Evolutionary conservation across 2,113 vertebrate species (phyloP).

Genomic region (Procapra przewalskii): DNA sequence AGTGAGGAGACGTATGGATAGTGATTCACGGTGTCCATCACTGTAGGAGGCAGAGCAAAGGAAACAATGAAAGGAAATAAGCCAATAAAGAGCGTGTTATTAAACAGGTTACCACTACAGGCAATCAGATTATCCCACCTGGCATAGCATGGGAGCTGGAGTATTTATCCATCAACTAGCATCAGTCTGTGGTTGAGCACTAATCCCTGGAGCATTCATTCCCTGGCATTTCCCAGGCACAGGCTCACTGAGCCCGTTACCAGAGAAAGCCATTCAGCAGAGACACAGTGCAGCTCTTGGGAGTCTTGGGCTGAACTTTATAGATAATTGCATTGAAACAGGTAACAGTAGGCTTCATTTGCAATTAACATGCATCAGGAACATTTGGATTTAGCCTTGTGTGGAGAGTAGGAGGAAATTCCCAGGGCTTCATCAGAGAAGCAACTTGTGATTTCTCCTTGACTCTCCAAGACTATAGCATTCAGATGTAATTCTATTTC

Average conservation of each 20-base stretch:
- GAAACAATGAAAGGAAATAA: not conserved
- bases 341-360: not conserved
- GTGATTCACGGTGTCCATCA: not conserved
- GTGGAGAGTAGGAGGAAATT: not conserved
- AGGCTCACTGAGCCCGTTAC: not conserved
- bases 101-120: not conserved
- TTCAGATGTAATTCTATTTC: not conserved
- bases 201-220: not conserved
- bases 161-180: not conserved
- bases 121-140: not conserved
- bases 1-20: not conserved
- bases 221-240: not conserved
- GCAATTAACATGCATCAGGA: not conserved
- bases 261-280: not conserved
- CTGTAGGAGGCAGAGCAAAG: not conserved
- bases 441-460: not conserved
- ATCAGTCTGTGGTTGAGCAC: not conserved
- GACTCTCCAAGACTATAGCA: not conserved
- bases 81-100: not conserved
- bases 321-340: slow-evolving; percentile 40
- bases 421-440: not conserved
- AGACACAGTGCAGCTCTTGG: not conserved
- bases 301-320: slow-evolving; percentile 23
- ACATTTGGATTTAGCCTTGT: not conserved
- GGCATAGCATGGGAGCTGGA: not conserved